A percentile compares a stretch with the other conserved stretches of the same genome.
These are phyloP conservation scores for Xanthia icteritia DNA, from an alignment of 2,888 invertebrate species.

Conservation along the genomic window DNA sequence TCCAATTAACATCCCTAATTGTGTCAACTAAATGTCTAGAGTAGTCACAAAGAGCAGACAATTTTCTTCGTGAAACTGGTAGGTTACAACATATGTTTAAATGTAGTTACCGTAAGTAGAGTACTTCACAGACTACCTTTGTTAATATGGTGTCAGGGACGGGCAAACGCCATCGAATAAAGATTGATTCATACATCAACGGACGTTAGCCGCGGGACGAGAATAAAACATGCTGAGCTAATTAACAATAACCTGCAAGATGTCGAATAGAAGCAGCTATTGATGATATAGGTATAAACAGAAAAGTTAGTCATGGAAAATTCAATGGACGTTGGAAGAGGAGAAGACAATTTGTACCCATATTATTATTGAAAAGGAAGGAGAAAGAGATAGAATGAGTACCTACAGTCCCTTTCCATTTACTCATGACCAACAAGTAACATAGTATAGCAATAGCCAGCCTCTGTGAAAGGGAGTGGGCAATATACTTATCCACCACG, in stretches of 20 bases:
- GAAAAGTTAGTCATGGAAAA: neutral
- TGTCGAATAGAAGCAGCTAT: constrained; percentile 21
- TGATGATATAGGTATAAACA: neutral
- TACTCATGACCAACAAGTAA: neutral
- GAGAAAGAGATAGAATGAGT: neutral
- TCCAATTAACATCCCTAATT: constrained; percentile 28
- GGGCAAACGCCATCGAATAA: constrained; percentile 57
- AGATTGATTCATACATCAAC: constrained; percentile 60
- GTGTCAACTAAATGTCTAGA: constrained; percentile 17
- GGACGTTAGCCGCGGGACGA: constrained; percentile 51
- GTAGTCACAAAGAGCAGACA: constrained; percentile 15
- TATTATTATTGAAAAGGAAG: too few species aligned
- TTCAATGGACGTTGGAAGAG: neutral
- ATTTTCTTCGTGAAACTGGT: constrained; percentile 36
- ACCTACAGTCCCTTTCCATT: neutral
- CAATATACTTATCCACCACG: too few species aligned
- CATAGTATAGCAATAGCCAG: neutral
- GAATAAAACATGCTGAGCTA: constrained; percentile 47
- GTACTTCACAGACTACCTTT: constrained; percentile 31
- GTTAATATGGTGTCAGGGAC: constrained; percentile 68
- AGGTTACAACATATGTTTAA: constrained; percentile 35
- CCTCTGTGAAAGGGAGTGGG: neutral
- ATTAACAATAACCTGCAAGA: constrained; percentile 41
- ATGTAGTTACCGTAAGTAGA: constrained; percentile 46
- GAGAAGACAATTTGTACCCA: too few species aligned